These are phyloP conservation scores for Oceanodroma tethys DNA, from an alignment of 2,113 vertebrate species.

Conservation along the genomic window DNA sequence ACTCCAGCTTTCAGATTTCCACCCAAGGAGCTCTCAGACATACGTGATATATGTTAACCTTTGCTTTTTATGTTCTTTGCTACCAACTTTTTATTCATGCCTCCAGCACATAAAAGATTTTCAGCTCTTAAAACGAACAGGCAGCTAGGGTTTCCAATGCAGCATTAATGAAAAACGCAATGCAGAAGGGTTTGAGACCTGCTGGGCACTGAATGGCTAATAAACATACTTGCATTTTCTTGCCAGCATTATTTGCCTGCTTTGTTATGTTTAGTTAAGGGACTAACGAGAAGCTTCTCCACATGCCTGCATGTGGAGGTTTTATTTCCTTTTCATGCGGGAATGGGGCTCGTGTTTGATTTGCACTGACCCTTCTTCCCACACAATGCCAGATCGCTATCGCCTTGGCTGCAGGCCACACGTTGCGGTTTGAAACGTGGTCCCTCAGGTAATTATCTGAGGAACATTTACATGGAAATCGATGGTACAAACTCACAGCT, in stretches of 20 bases:
- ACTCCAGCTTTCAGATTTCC: not conserved
- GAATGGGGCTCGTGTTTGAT: not conserved
- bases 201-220: not conserved
- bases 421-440: not conserved
- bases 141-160: not conserved
- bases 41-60: not conserved
- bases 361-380: constrained; percentile 49
- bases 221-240: not conserved
- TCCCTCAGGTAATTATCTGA: constrained; percentile 49
- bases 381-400: constrained; percentile 25
- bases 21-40: not conserved
- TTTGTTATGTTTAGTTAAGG: not conserved
- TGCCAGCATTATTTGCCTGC: constrained; percentile 6
- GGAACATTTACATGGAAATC: constrained; percentile 24
- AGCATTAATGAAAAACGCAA: not conserved
- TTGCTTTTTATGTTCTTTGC: not conserved
- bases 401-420: not conserved
- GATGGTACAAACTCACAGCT: constrained; percentile 48
- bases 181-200: not conserved
- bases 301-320: constrained; percentile 40
- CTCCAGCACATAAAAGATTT: constrained; percentile 4
- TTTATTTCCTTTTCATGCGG: constrained; percentile 35
- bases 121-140: not conserved
- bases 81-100: not conserved
- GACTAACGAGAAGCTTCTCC: constrained; percentile 17